Evolutionary conservation across 2,113 vertebrate species (phyloP), one percentile per base, ranked within the genome.

Genomic region (Tragelaphus buxtoni): DNA sequence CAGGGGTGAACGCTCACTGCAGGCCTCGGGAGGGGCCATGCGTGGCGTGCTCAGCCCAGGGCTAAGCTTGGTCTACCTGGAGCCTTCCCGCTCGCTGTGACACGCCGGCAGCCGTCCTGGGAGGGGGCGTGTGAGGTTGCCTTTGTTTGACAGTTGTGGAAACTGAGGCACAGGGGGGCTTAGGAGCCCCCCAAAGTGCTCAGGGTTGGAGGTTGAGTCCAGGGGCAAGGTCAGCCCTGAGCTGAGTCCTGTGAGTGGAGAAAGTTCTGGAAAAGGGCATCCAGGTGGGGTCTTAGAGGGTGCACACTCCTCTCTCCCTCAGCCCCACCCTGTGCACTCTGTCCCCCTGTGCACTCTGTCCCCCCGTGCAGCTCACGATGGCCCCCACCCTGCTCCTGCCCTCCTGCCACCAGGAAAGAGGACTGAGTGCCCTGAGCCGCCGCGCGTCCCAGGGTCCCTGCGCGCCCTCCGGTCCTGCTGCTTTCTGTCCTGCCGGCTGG

Each of bases 381-480:
- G 58, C 18, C 28, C 51, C 18, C 0, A 10, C 10, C 11, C 53
- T 5, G 7, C 51, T 9, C 12, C 35, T 11, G 16, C 51, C 32
- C 22, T 8, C 61, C 61, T 16, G 60, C 22, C 5, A 0, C 32
- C 45, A 69, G 61, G 61, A 28, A 4, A 8, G 24, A 72, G 4
- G 9, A 30, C 49, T 18, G 14, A 42, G n/a, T 3, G 18, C 49
- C 5, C 24, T 13, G 49, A 72, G 63, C 63, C 2, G 2, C n/a
- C 0, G 6, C 0, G 1, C 11, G 2, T 12, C 28, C 17, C 56
- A 10, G 56, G 20, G 72, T 74, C 72, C 3, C 55, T 4, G 16
- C 5, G 1, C 26, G n/a, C 60, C 22, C 42, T 9, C 1, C 0
- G 0, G 20, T 22, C 45, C 53, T n/a, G 28, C 28, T 9, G n/a